Conservation (phyloP, 64 coral and sea anemone species). For the Porites lutea region DNA sequence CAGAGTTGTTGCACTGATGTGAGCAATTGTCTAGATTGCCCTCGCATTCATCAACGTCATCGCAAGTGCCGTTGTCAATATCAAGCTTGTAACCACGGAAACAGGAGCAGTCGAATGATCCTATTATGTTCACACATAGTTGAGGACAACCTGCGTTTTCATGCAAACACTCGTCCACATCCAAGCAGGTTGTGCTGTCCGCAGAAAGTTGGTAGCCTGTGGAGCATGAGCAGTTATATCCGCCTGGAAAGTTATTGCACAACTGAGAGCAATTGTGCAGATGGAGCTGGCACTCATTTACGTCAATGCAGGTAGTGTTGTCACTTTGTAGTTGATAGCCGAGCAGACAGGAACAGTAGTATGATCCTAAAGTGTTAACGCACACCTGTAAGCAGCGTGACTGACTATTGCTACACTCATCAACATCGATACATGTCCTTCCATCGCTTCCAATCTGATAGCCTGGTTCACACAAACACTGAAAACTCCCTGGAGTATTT, state of each 20-base stretch:
- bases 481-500: slow-evolving; percentile 84
- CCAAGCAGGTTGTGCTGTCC: slow-evolving; percentile 64
- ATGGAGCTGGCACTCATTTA: slow-evolving; percentile 72
- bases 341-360: slow-evolving; percentile 54
- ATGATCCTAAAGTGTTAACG: slow-evolving; percentile 65
- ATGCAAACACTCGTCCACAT: slow-evolving; percentile 75
- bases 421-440: slow-evolving; percentile 60
- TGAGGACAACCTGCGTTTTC: slow-evolving; percentile 47
- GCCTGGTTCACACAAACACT: slow-evolving; percentile 67
- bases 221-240: slow-evolving; percentile 66
- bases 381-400: slow-evolving; percentile 61
- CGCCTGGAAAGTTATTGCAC: slow-evolving; percentile 65
- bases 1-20: slow-evolving; percentile 58
- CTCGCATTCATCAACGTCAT: slow-evolving; percentile 80
- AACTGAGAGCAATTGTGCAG: slow-evolving; percentile 45
- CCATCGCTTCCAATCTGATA: slow-evolving; percentile 56
- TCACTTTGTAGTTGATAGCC: slow-evolving; percentile 43
- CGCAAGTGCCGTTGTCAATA: slow-evolving; percentile 41
- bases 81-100: slow-evolving; percentile 41
- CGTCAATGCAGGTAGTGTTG: slow-evolving; percentile 64
- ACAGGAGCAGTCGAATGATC: slow-evolving; percentile 68
- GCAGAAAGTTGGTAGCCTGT: slow-evolving; percentile 49
- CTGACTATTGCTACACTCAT: slow-evolving; percentile 40
- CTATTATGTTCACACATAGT: slow-evolving; percentile 65
- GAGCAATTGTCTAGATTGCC: slow-evolving; percentile 37